These are phyloP conservation scores for Drosophila yakuba DNA, from an alignment of 1,140 invertebrate species.

Conservation along the genomic window DNA sequence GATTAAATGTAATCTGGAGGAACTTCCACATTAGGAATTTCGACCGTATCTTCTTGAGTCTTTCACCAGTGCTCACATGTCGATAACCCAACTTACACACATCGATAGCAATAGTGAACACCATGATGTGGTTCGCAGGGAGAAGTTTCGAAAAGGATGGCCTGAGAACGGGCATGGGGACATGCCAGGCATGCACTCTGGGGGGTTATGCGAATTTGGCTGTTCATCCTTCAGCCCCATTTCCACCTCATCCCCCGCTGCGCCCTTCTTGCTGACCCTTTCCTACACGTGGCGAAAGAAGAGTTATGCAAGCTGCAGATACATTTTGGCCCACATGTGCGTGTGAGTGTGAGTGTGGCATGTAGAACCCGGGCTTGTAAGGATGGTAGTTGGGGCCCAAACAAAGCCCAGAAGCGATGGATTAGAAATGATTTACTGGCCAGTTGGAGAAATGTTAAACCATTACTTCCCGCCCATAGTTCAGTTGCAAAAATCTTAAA, in stretches of 20 bases:
- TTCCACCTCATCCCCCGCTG: neutral
- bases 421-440: slow-evolving; percentile 73
- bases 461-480: neutral
- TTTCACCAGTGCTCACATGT: slow-evolving; percentile 32
- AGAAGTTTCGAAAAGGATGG: neutral
- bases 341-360: slow-evolving; percentile 15
- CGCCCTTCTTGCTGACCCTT: slow-evolving; percentile 16
- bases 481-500: neutral
- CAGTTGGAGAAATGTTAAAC: slow-evolving; percentile 24
- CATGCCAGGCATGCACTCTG: slow-evolving; percentile 51
- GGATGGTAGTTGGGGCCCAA: slow-evolving; percentile 28
- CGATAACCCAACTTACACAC: slow-evolving; percentile 62
- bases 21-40: slow-evolving; percentile 9
- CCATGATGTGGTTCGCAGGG: neutral
- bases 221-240: neutral
- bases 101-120: slow-evolving; percentile 44
- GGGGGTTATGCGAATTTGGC: slow-evolving; percentile 42
- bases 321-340: slow-evolving; percentile 37
- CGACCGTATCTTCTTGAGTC: slow-evolving; percentile 9
- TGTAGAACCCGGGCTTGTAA: slow-evolving; percentile 33
- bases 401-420: slow-evolving; percentile 60
- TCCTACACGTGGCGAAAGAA: slow-evolving; percentile 54
- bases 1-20: neutral
- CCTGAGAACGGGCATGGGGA: slow-evolving; percentile 14
- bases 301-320: slow-evolving; percentile 74